Evolutionary conservation across 2,888 invertebrate species (phyloP).

Genomic region (Malthinus seriepunctatus): DNA sequence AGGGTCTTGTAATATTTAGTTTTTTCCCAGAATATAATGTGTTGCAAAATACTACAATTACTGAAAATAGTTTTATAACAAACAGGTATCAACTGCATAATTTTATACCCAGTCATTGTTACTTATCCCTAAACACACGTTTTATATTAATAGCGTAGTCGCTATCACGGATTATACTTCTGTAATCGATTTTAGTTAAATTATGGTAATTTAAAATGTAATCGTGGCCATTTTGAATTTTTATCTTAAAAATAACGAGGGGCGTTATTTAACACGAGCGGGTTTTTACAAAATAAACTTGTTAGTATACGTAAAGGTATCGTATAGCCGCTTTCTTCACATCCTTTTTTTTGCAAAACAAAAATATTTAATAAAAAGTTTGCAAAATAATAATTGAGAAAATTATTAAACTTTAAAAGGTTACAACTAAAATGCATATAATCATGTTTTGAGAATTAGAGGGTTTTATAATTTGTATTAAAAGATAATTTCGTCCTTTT

Average conservation of each 20-base stretch:
- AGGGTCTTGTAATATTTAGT: too few species aligned
- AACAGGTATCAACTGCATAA: constrained; percentile 45
- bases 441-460: constrained; percentile 14
- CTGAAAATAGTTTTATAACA: constrained; percentile 34
- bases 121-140: constrained; percentile 45
- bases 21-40: constrained; percentile 28
- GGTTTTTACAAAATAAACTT: constrained; percentile 7
- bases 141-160: constrained; percentile 50
- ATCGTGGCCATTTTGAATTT: constrained; percentile 49
- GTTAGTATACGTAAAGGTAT: constrained; percentile 2
- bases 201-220: constrained; percentile 53
- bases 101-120: constrained; percentile 43
- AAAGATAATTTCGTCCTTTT: constrained; percentile 9
- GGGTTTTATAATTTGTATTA: constrained; percentile 1
- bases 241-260: constrained; percentile 30
- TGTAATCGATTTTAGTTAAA: constrained; percentile 53
- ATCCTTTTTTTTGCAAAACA: neutral
- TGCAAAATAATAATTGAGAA: constrained; percentile 13
- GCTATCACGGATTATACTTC: constrained; percentile 49
- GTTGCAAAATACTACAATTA: constrained; percentile 43
- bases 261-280: constrained; percentile 26
- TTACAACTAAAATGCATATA: constrained; percentile 7
- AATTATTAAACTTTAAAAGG: constrained; percentile 16
- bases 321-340: neutral
- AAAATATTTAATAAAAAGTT: constrained; percentile 10